phyloP scores from a whole-genome alignment of 2,797 vertebrate species.

The Enteromius anoplus region DNA sequence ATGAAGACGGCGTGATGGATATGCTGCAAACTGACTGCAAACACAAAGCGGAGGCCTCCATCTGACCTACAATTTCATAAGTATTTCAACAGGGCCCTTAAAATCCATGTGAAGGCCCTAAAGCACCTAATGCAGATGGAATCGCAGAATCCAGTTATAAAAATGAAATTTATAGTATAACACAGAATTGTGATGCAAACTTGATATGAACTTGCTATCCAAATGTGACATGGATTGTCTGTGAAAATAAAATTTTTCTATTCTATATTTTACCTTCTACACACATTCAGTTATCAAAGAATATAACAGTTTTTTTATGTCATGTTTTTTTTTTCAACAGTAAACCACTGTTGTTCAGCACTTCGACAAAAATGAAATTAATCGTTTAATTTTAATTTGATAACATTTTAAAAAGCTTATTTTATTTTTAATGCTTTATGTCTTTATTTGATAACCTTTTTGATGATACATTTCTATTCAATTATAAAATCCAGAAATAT shows the following conservation, averaged over 20 bases:
- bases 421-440: background rate
- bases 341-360: background rate
- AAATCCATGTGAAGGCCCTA: background rate
- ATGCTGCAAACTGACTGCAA: conserved; percentile 5
- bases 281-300: background rate
- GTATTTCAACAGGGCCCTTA: background rate
- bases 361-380: background rate
- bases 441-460: background rate
- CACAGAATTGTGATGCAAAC: background rate
- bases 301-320: background rate
- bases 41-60: background rate
- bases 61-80: background rate
- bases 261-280: background rate
- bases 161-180: background rate
- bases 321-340: background rate
- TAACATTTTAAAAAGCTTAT: background rate
- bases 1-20: conserved; percentile 41
- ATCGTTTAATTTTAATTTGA: background rate
- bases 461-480: background rate
- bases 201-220: background rate
- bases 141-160: background rate
- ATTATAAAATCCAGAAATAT: background rate
- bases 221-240: background rate
- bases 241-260: background rate
- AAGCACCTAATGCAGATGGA: background rate